These are phyloP conservation scores for Scomber japonicus DNA, from an alignment of 2,113 vertebrate species.

Conservation along the genomic window DNA sequence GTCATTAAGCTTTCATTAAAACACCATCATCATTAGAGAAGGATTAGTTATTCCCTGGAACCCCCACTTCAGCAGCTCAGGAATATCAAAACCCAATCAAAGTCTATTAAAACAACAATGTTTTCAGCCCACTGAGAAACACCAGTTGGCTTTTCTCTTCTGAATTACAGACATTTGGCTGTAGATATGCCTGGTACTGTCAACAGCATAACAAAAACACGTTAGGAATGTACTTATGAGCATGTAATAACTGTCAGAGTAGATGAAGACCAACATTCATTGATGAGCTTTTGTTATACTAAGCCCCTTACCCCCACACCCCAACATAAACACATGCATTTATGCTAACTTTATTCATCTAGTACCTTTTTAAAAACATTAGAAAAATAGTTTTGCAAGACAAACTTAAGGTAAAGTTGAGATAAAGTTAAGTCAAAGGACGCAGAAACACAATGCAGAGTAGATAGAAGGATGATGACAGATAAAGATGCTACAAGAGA, in stretches of 20 bases:
- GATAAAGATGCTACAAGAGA: too few relatives aligned
- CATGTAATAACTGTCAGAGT: background rate
- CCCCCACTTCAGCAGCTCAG: constrained; percentile 62
- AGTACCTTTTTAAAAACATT: too few relatives aligned
- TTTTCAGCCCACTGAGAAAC: constrained; percentile 22
- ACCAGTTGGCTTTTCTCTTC: constrained; percentile 10
- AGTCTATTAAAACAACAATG: constrained; percentile 73
- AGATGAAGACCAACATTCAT: too few relatives aligned
- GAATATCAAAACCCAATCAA: constrained; percentile 79
- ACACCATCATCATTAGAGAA: constrained; percentile 82
- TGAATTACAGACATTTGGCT: background rate
- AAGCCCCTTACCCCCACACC: too few relatives aligned
- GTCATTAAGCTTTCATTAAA: constrained; percentile 85
- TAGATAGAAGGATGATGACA: too few relatives aligned
- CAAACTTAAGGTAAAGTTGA: too few relatives aligned
- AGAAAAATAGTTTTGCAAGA: too few relatives aligned
- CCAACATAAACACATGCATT: too few relatives aligned
- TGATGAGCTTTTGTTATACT: too few relatives aligned
- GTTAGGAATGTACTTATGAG: constrained; percentile 3
- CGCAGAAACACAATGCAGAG: too few relatives aligned
- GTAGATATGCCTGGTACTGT: background rate
- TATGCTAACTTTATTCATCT: too few relatives aligned
- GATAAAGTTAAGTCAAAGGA: too few relatives aligned
- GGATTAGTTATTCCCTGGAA: constrained; percentile 75
- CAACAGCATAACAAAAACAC: background rate